Evolutionary conservation across 1,140 invertebrate species (phyloP), one percentile per base, ranked within the genome.

Genomic region (Schlechtendalia chinensis): DNA sequence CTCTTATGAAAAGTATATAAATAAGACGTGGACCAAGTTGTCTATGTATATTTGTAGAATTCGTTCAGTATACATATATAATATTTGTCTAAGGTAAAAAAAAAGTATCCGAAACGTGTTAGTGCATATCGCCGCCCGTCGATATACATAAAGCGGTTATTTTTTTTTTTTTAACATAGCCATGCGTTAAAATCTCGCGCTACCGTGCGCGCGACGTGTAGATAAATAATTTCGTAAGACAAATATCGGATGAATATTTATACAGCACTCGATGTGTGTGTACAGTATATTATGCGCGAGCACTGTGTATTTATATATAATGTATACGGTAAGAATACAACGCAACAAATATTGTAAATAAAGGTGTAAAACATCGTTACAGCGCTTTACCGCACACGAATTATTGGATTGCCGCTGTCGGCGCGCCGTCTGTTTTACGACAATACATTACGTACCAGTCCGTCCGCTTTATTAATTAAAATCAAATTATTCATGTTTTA

Each of bases 401-500:
- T 72, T 54, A 54, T 53, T 29, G 8, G 67, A 3, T 69, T 50
- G 3, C 45, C n/a, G 45, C 22, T 10, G 69, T 72, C 24, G 27
- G 24, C 69, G 24, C 69, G 19, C 69, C 17, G 10, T 14, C 69
- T 32, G 24, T 54, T 54, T 53, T 72, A 54, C 17, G 24, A 27
- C 16, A 50, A 24, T 69, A 69, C 27, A 69, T 45, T 50, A 50
- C 47, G 5, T 16, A 17, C 10, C 22, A 47, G 39, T 47, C 32
- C 32, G 39, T 69, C n/a, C 5, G 0, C 0, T 69, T 69, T 50
- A 50, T 50, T 69, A 69, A 69, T 69, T 69, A 69, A 69, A 69
- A 69, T 27, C 45, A 39, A 69, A 69, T 69, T 50, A 47, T 69
- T 50, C 22, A 69, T 24, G 22, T 69, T 67, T 27, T 16, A 8